Conservation (phyloP, 1,140 invertebrate genomes). For the Lepidurus couesii region DNA sequence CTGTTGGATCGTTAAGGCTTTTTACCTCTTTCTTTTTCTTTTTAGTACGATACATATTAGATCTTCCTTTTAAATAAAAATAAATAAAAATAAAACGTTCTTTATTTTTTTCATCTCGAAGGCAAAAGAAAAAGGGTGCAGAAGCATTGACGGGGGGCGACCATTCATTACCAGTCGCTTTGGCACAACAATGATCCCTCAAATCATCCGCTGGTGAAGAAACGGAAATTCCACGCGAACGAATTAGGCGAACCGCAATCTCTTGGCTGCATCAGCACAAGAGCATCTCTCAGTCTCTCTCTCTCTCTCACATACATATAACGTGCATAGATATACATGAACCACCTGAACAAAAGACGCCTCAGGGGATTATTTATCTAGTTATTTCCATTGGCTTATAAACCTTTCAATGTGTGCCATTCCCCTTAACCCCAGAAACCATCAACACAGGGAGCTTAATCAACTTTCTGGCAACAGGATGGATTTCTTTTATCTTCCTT, state of each 20-base stretch:
- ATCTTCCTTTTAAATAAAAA: neutral
- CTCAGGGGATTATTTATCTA: neutral
- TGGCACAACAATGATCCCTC: conserved; percentile 21
- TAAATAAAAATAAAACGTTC: neutral
- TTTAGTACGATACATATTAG: neutral
- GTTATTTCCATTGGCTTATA: neutral
- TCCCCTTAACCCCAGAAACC: neutral
- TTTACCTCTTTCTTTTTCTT: too few relatives aligned
- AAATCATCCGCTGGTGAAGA: neutral
- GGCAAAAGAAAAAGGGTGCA: neutral
- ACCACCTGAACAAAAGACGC: neutral
- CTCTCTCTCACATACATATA: too few relatives aligned
- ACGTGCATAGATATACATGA: too few relatives aligned
- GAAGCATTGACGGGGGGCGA: neutral
- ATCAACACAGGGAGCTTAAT: conserved; percentile 13
- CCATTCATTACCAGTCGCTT: conserved; percentile 14
- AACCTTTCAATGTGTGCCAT: neutral
- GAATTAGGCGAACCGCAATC: neutral
- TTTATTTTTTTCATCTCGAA: neutral
- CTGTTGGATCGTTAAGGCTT: too few relatives aligned
- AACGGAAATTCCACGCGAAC: conserved; percentile 7
- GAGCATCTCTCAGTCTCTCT: neutral
- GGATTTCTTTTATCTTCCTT: neutral
- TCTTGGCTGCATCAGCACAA: neutral
- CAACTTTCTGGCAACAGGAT: neutral